phyloP scores from a whole-genome alignment of 2,888 invertebrate species.

The Drosophila nr. medialis region DNA sequence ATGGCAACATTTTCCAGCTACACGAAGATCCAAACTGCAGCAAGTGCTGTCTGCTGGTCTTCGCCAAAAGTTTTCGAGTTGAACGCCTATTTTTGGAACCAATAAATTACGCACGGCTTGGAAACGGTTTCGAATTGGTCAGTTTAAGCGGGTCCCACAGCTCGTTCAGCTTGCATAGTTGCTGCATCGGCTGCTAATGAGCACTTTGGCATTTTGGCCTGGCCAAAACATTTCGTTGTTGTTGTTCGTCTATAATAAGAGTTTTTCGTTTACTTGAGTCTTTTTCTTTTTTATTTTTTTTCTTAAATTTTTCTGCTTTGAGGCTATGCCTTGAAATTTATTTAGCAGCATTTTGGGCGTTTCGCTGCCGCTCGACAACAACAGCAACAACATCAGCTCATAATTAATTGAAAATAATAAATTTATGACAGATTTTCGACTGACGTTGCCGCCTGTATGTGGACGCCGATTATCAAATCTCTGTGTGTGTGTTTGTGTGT shows the following conservation, averaged over 20 bases:
- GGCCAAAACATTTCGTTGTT: constrained; percentile 43
- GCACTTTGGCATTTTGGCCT: constrained; percentile 77
- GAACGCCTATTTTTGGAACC: constrained; percentile 62
- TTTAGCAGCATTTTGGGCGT: constrained; percentile 75
- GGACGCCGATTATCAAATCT: constrained; percentile 24
- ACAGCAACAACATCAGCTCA: constrained; percentile 35
- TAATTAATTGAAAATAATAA: constrained; percentile 80
- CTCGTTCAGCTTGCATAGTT: constrained; percentile 12
- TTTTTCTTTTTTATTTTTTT: not conserved
- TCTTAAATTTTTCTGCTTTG: constrained; percentile 7
- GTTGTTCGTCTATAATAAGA: constrained; percentile 55
- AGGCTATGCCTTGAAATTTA: constrained; percentile 54
- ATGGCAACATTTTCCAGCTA: constrained; percentile 60
- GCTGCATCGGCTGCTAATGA: constrained; percentile 58
- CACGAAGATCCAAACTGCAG: constrained; percentile 44
- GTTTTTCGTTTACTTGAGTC: constrained; percentile 30
- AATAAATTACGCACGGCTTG: constrained; percentile 74
- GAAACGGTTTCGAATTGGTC: constrained; percentile 35
- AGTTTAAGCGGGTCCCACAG: constrained; percentile 49
- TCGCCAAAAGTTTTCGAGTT: constrained; percentile 48
- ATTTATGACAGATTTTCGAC: constrained; percentile 77
- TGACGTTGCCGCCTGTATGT: constrained; percentile 50
- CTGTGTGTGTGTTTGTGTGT: constrained; percentile 6
- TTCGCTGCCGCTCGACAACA: constrained; percentile 53
- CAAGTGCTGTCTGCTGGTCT: constrained; percentile 17